Base-by-base conservation (phyloP, 2,797 vertebrate genomes). In the Pachyuromys duprasi region DNA sequence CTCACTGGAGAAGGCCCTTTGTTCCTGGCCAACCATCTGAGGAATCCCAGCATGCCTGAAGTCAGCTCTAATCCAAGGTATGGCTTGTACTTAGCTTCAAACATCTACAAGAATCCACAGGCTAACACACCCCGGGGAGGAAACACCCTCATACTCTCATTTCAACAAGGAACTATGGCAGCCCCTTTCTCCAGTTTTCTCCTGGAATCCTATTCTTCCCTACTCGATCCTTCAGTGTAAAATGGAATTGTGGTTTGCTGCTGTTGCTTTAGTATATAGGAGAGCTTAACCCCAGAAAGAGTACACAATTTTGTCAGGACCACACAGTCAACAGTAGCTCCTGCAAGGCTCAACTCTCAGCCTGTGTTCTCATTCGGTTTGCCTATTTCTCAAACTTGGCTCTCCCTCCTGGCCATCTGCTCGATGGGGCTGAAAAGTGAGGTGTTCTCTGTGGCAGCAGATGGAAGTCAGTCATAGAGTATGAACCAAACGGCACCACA, bases 321-420 rank as follows among this genome's bases (percentile, higher is more conserved):
- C 84, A 45, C 33, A 42, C 63, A 8, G 8, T 11, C 67, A 0
- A 15, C 24, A 14, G 62, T 1, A 63, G 67, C n/a, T 42, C 57
- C 6, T 65, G 60, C 36, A 39, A 45, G 84, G 2, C 53, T 45
- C 31, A 26, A 45, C 24, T 49, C 83, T n/a, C 65, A 8, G 60
- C 6, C 93, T n/a, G 2, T 5, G 39, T 28, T 93, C 67, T 74
- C 72, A 26, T 90, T 26, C 36, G 1, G 31, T 60, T 18, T 78
- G 76, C 80, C 53, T 4, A 0, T 36, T 72, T 62, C 84, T 86
- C 88, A 36, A n/a, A 39, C 81, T 90, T 95, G 96, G 95, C 96
- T 74, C 36, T 65, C 17, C 0, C 42, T 39, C 45, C 74, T 26
- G 81, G 57, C 97, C 97, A 97, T 97, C 96, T 97, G 97, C 65